Conservation (phyloP, 1,140 invertebrate species). For the Drosophila insularis region DNA sequence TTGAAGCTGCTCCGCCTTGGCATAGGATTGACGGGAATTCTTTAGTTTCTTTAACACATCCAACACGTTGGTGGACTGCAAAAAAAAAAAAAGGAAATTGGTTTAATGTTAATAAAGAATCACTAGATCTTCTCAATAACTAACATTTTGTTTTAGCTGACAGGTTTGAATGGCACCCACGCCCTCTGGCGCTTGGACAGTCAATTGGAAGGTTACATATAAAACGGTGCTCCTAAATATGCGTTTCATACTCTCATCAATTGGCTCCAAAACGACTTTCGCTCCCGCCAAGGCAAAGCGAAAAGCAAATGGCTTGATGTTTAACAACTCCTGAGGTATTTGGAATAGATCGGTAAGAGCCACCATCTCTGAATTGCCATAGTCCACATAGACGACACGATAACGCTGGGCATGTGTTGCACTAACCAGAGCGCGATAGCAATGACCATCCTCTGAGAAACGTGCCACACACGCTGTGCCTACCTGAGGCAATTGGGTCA, state of each 20-base stretch:
- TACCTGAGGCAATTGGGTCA: slow-evolving; percentile 85
- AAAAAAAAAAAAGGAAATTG: background rate
- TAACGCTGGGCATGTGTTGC: slow-evolving; percentile 85
- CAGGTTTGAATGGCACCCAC: slow-evolving; percentile 89
- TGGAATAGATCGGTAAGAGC: slow-evolving; percentile 87
- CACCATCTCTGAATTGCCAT: slow-evolving; percentile 88
- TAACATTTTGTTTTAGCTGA: slow-evolving; percentile 83
- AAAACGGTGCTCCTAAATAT: slow-evolving; percentile 87
- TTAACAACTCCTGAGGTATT: slow-evolving; percentile 87
- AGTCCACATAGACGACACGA: slow-evolving; percentile 90
- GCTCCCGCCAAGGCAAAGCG: slow-evolving; percentile 88
- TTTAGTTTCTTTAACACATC: slow-evolving; percentile 82
- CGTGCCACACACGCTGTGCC: slow-evolving; percentile 89
- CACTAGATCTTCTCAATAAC: slow-evolving; percentile 44
- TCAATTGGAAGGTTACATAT: slow-evolving; percentile 85
- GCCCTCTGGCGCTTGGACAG: slow-evolving; percentile 86
- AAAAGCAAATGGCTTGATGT: slow-evolving; percentile 88
- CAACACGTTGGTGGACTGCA: slow-evolving; percentile 82
- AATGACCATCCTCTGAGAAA: slow-evolving; percentile 85
- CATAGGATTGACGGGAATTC: slow-evolving; percentile 83
- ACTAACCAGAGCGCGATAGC: slow-evolving; percentile 89
- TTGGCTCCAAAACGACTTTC: slow-evolving; percentile 85
- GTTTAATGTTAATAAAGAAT: background rate
- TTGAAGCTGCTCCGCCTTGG: slow-evolving; percentile 83
- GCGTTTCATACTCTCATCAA: slow-evolving; percentile 86